These are phyloP conservation scores for Erebia ligea DNA, from an alignment of 2,888 invertebrate species.

Conservation along the genomic window DNA sequence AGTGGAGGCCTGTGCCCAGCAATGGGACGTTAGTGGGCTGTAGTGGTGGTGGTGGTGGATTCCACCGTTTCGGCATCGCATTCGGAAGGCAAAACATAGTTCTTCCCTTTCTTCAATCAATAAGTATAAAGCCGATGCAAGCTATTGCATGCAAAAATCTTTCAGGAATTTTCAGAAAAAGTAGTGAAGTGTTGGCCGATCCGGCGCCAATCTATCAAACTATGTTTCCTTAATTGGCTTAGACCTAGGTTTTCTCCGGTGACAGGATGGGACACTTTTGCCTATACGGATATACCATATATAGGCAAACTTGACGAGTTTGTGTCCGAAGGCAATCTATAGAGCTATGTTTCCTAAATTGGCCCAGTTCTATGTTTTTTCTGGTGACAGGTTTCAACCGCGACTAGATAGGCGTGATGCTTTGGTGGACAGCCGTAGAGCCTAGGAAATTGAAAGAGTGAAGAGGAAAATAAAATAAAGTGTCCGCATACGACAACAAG, in stretches of 20 bases:
- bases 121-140: no score
- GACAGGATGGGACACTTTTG: neutral
- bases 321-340: constrained; percentile 3
- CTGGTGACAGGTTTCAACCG: neutral
- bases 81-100: no score
- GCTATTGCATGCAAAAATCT: no score
- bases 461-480: no score
- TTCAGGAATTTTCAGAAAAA: neutral
- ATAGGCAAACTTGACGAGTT: neutral
- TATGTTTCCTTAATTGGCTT: constrained; percentile 16
- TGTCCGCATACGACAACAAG: no score
- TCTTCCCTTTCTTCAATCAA: no score
- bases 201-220: constrained; percentile 1
- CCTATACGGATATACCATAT: neutral
- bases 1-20: no score
- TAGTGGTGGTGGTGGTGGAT: no score
- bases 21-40: no score
- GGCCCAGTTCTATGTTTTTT: neutral
- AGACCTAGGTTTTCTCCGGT: constrained; percentile 12
- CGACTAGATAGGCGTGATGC: neutral
- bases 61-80: no score
- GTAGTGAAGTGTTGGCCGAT: neutral
- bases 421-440: neutral
- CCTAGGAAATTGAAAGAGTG: neutral
- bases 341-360: neutral